Conservation (phyloP, 2,888 invertebrate species). For the Carcina quercana region DNA sequence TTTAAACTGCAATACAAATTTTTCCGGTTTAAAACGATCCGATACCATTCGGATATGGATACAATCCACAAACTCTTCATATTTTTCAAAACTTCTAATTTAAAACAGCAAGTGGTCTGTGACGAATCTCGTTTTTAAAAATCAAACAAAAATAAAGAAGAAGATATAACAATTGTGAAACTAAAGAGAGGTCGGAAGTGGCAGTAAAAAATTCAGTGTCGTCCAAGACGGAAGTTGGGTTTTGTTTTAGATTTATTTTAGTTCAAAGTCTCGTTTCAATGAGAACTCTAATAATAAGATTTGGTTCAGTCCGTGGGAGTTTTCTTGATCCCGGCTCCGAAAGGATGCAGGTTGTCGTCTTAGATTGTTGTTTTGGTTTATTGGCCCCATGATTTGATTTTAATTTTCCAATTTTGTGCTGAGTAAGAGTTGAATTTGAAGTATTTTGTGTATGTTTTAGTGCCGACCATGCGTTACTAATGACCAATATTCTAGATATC, state of each 20-base stretch:
- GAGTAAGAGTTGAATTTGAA: no score
- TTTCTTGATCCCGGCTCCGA: neutral
- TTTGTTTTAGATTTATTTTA: constrained; percentile 27
- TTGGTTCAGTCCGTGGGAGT: constrained; percentile 25
- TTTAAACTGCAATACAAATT: no score
- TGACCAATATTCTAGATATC: neutral
- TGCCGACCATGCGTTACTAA: neutral
- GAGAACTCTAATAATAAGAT: constrained; percentile 26
- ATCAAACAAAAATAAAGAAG: no score
- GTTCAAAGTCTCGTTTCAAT: no score
- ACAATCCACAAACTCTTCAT: no score
- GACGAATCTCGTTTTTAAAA: no score
- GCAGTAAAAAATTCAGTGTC: constrained; percentile 11
- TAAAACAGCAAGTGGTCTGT: no score
- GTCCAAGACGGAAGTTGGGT: constrained; percentile 13
- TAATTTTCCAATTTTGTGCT: no score
- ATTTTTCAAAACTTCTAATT: no score
- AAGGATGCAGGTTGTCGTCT: neutral
- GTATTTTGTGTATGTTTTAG: neutral
- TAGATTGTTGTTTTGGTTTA: neutral
- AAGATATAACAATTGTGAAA: neutral
- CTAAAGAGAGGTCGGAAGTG: constrained; percentile 4
- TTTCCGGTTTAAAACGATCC: no score
- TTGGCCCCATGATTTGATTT: no score
- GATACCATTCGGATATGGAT: no score